phyloP scores from a whole-genome alignment of 1,140 invertebrate species.

The Drosophila baimaii region DNA sequence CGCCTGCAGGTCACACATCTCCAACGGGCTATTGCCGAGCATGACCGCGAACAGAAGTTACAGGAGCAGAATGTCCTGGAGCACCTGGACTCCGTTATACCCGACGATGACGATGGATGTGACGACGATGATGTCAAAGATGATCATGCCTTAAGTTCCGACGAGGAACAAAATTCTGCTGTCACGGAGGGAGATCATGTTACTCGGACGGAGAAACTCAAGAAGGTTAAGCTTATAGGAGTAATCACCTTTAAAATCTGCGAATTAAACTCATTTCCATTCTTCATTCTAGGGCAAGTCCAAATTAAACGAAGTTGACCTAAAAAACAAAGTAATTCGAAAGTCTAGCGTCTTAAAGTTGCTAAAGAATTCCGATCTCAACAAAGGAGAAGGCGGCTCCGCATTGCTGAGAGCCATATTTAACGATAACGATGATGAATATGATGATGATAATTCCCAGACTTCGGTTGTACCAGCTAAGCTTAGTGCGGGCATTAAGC shows the following conservation, averaged over 20 bases:
- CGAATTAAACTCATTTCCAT: neutral
- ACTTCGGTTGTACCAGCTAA: neutral
- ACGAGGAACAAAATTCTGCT: slow-evolving; percentile 21
- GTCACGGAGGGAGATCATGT: slow-evolving; percentile 5
- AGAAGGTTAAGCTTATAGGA: slow-evolving; percentile 35
- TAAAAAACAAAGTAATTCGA: slow-evolving; percentile 59
- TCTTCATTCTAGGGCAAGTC: slow-evolving; percentile 35
- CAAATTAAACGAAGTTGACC: slow-evolving; percentile 36
- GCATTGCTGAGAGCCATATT: slow-evolving; percentile 80
- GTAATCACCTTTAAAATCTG: neutral
- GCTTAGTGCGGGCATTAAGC: slow-evolving; percentile 20
- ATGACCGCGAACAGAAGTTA: slow-evolving; percentile 64
- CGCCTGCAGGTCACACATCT: slow-evolving; percentile 54
- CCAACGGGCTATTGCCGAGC: slow-evolving; percentile 43
- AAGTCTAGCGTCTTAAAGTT: slow-evolving; percentile 73
- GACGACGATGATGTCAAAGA: slow-evolving; percentile 50
- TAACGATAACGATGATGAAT: slow-evolving; percentile 64
- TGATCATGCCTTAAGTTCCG: neutral
- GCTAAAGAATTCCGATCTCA: slow-evolving; percentile 82
- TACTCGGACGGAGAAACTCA: slow-evolving; percentile 11
- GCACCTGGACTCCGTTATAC: slow-evolving; percentile 63
- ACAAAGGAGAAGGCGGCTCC: slow-evolving; percentile 66
- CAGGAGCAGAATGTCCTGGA: slow-evolving; percentile 69
- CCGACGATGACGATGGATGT: slow-evolving; percentile 33
- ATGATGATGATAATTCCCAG: slow-evolving; percentile 29